Percentiles rank a stretch among this genome's conserved stretches.
Evolutionary conservation across 2,797 vertebrate genomes (phyloP).

Genomic region (Catostomus latipinnis): DNA sequence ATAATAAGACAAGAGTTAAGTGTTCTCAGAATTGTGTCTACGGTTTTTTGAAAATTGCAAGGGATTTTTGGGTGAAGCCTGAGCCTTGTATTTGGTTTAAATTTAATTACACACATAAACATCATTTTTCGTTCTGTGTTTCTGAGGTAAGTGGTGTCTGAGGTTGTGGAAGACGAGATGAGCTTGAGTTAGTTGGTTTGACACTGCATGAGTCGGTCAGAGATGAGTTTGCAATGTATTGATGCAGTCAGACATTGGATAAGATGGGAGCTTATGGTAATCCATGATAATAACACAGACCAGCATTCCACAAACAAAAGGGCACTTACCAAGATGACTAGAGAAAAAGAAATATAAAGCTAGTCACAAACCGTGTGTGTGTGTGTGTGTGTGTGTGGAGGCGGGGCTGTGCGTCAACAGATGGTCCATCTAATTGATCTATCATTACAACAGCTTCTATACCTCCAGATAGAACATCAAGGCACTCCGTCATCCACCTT

Average conservation of each 20-base stretch:
- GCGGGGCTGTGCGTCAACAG: slow-evolving; percentile 35
- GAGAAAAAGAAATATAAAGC: neutral
- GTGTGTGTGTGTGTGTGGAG: neutral
- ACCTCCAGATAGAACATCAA: slow-evolving; percentile 1
- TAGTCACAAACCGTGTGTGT: neutral
- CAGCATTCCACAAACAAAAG: slow-evolving; percentile 12
- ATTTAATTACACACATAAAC: neutral
- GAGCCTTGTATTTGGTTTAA: no score
- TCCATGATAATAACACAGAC: slow-evolving; percentile 16
- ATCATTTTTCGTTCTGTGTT: neutral
- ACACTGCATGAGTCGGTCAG: neutral
- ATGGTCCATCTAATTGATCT: slow-evolving; percentile 50
- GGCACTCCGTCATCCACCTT: neutral
- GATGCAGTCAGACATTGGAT: neutral
- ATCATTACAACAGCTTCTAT: slow-evolving; percentile 34
- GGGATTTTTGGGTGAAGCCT: no score
- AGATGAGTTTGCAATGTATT: neutral
- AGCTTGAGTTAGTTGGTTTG: neutral
- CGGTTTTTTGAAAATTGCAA: no score
- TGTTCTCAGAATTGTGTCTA: no score
- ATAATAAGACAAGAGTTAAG: no score
- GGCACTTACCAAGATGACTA: slow-evolving; percentile 20
- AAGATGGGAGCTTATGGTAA: neutral
- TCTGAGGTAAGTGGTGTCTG: neutral
- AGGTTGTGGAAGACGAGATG: neutral